Evolutionary conservation across 2,113 vertebrate species (phyloP).

Genomic region (Mixornis gularis): DNA sequence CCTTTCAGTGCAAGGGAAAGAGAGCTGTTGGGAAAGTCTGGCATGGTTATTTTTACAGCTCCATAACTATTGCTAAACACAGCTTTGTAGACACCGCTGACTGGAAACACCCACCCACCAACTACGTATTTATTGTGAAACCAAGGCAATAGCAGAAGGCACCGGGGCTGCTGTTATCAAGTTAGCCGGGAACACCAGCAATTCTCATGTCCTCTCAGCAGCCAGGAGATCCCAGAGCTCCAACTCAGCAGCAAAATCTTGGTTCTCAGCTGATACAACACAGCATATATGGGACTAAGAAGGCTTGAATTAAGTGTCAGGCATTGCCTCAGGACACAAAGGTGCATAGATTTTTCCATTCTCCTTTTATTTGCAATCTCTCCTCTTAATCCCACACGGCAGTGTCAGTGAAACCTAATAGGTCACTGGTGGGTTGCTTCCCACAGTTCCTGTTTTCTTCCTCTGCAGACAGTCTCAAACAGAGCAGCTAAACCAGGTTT

Average conservation of each 20-base stretch:
- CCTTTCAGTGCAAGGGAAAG: neutral
- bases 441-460: conserved; percentile 22
- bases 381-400: conserved; percentile 11
- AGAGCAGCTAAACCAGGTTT: conserved; percentile 29
- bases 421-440: conserved; percentile 13
- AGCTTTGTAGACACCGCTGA: neutral
- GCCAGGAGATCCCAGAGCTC: neutral
- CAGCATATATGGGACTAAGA: neutral
- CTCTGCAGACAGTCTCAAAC: conserved; percentile 36
- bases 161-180: neutral
- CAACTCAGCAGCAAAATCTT: neutral
- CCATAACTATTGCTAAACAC: neutral
- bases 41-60: conserved; percentile 8
- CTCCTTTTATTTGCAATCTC: neutral
- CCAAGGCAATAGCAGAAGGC: conserved; percentile 34
- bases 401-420: conserved; percentile 41
- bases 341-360: conserved; percentile 47
- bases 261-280: neutral
- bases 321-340: conserved; percentile 56
- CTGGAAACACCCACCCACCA: conserved; percentile 22
- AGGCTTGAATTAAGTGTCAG: conserved; percentile 47
- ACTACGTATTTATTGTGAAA: conserved; percentile 25
- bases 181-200: neutral
- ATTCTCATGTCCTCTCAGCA: neutral
- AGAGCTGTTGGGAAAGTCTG: neutral